Evolutionary conservation across 2,888 invertebrate species (phyloP).

Genomic region (Chymomyza procnemis): DNA sequence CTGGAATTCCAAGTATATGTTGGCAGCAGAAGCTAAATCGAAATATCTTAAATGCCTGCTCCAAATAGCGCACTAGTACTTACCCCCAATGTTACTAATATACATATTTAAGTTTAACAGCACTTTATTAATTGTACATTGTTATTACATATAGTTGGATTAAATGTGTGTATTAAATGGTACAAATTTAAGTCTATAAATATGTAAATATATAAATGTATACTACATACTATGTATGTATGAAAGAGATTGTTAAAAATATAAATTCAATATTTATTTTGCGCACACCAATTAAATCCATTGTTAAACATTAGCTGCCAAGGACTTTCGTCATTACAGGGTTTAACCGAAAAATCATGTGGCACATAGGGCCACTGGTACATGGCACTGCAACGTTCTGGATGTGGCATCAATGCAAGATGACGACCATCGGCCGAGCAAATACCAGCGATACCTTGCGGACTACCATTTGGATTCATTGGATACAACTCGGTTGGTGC

Average conservation of each 20-base stretch:
- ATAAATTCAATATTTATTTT: conserved; percentile 13
- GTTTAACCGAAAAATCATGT: conserved; percentile 75
- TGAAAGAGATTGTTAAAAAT: neutral
- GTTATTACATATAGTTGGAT: neutral
- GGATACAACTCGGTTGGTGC: conserved; percentile 90
- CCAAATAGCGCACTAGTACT: conserved; percentile 53
- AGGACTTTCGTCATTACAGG: conserved; percentile 84
- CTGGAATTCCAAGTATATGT: conserved; percentile 81
- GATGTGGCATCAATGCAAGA: conserved; percentile 99
- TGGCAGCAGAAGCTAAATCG: conserved; percentile 78
- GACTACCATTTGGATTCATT: conserved; percentile 95
- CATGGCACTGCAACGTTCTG: conserved; percentile 92
- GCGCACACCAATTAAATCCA: conserved; percentile 86
- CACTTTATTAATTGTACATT: neutral
- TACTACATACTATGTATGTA: neutral
- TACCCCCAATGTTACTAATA: neutral
- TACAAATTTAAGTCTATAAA: neutral
- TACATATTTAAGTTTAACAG: no score
- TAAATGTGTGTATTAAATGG: neutral
- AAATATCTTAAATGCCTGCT: conserved; percentile 78
- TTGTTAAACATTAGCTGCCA: conserved; percentile 96
- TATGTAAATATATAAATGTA: neutral
- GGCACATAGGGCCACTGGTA: conserved; percentile 93
- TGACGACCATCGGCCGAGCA: conserved; percentile 95
- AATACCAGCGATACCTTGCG: conserved; percentile 91